Conservation (phyloP, 2,113 vertebrate genomes). For the Notechis scutatus region DNA sequence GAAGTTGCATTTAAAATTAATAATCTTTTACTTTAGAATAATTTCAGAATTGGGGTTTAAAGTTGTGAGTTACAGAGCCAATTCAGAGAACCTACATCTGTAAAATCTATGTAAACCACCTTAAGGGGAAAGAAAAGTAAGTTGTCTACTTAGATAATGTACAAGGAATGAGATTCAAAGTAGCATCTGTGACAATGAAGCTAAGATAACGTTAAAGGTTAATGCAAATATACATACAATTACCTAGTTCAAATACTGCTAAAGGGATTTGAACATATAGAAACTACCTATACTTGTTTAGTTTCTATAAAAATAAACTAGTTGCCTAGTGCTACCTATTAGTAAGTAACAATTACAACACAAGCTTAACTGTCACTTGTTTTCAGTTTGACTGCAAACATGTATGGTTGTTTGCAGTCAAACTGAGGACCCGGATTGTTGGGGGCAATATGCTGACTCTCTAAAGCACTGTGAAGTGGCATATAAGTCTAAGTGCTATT, state of each 20-base stretch:
- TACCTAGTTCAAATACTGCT: neutral
- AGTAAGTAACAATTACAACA: neutral
- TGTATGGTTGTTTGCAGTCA: neutral
- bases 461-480: too few relatives aligned
- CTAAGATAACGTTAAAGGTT: neutral
- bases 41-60: neutral
- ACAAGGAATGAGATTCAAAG: neutral
- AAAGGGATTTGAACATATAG: neutral
- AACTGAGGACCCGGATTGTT: neutral
- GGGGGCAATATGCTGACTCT: too few relatives aligned
- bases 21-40: neutral
- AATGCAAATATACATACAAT: neutral
- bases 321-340: neutral
- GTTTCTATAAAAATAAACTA: neutral
- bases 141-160: neutral
- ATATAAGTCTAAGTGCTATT: too few relatives aligned
- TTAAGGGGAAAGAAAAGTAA: neutral
- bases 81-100: neutral
- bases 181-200: neutral
- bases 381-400: neutral
- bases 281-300: neutral
- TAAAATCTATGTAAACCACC: neutral
- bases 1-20: neutral
- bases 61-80: neutral
- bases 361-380: neutral